Conservation (phyloP, 2,113 vertebrate genomes). For the Phylloscopus trochiloides region DNA sequence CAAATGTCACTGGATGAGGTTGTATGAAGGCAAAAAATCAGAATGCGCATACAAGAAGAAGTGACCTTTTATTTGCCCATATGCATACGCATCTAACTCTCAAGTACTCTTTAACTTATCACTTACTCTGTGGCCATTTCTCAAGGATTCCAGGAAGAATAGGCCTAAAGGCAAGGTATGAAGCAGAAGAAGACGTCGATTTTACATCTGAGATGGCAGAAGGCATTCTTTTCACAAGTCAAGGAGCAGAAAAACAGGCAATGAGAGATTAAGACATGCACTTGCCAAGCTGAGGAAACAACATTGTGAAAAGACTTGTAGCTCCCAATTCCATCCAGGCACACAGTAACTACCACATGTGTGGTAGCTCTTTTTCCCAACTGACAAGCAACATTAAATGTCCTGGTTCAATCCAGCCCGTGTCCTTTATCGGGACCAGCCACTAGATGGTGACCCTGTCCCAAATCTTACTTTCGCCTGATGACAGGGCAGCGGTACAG, state of each 20-base stretch:
- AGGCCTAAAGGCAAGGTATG: background rate
- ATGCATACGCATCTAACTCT: background rate
- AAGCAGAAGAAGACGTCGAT: background rate
- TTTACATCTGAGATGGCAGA: background rate
- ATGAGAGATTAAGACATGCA: background rate
- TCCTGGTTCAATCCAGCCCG: background rate
- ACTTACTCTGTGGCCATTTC: background rate
- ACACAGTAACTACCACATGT: background rate
- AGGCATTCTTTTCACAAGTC: background rate
- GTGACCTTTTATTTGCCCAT: background rate
- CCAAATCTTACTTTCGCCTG: background rate
- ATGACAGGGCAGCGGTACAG: fast-evolving
- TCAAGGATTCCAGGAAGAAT: background rate
- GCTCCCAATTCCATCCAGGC: background rate
- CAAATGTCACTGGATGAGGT: background rate
- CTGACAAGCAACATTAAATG: background rate
- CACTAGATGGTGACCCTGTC: conserved; percentile 44
- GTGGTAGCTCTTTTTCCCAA: background rate
- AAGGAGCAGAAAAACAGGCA: background rate
- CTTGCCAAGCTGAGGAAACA: background rate
- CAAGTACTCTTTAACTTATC: background rate
- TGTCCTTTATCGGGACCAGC: background rate
- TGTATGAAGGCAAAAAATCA: background rate
- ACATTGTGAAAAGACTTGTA: background rate
- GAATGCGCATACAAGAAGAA: background rate